These are phyloP conservation scores for Thaumatotibia leucotreta DNA, from an alignment of 1,140 invertebrate species.

Conservation along the genomic window DNA sequence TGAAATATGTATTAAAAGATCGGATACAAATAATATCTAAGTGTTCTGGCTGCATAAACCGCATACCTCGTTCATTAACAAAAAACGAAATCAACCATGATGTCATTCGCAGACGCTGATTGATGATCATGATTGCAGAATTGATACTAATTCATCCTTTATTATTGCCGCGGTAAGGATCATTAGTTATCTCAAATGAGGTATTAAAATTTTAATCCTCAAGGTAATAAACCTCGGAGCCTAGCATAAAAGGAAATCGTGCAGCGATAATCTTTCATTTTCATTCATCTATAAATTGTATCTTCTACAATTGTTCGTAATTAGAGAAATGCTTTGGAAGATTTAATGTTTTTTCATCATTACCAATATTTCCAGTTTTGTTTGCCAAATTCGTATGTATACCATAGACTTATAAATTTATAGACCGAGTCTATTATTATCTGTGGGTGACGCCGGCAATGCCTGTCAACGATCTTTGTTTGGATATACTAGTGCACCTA, in stretches of 20 bases:
- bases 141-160: conserved; percentile 12
- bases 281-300: neutral
- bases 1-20: neutral
- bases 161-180: conserved; percentile 1
- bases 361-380: too few relatives aligned
- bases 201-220: neutral
- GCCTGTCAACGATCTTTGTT: too few relatives aligned
- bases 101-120: neutral
- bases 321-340: too few relatives aligned
- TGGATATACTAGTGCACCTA: too few relatives aligned
- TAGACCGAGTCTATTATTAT: too few relatives aligned
- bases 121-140: neutral
- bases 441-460: too few relatives aligned
- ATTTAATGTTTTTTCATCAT: too few relatives aligned
- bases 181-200: conserved; percentile 9
- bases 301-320: neutral
- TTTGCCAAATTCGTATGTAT: too few relatives aligned
- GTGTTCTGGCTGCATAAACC: neutral
- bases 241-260: neutral
- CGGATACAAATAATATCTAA: neutral
- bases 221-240: neutral
- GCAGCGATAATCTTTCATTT: neutral
- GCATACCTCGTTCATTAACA: neutral
- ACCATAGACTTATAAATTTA: too few relatives aligned
- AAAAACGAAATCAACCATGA: conserved; percentile 6